Evolutionary conservation across 2,888 invertebrate genomes (phyloP), one percentile per base, ranked within the genome.

Genomic region (Apamea crenata): DNA sequence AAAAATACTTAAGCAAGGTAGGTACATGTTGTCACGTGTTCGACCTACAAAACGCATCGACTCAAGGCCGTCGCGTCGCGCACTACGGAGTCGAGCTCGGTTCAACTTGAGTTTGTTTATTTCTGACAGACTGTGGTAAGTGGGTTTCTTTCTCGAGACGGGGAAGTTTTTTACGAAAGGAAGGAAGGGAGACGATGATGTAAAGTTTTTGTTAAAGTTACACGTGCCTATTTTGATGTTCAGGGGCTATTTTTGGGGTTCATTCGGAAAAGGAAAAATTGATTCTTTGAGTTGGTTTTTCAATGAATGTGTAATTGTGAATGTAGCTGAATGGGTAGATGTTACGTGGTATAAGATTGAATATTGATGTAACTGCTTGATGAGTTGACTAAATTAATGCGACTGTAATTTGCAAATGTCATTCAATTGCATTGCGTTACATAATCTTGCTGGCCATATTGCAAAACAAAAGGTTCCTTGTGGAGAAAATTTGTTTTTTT

Each of bases 91-190:
- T 63, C 44, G 29, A 4, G 16, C 16, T 40, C 40, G 29, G 16
- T 69, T 73, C 63, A 40, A 83, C 50, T 85, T 40, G n/a, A 32
- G 16, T 53, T 86, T 82, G 82, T 83, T 77, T 86, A 70, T 83
- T 77, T 77, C 66, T 53, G 53, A 83, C 73, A 67, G 65, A 78
- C 86, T 85, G 14, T 63, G 73, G n/a, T 21, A 44, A 53, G 18
- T 36, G 5, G 47, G 79, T 32, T 81, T 78, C 79, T 69, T 78
- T 29, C 1, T 47, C 10, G 29, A 36, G 40, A 32, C 32, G 29
- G 6, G 16, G 1, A 29, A 1, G 0, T 29, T 44, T 70, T 14
- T 71, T 47, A 80, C 1, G 29, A n/a, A 40, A 40, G 29, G 32
- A 78, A 14, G 25, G 16, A 78, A 18, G 7, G 12, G 56, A 29